phyloP scores from a whole-genome alignment of 2,888 invertebrate species.

The Galerucella pusilla region DNA sequence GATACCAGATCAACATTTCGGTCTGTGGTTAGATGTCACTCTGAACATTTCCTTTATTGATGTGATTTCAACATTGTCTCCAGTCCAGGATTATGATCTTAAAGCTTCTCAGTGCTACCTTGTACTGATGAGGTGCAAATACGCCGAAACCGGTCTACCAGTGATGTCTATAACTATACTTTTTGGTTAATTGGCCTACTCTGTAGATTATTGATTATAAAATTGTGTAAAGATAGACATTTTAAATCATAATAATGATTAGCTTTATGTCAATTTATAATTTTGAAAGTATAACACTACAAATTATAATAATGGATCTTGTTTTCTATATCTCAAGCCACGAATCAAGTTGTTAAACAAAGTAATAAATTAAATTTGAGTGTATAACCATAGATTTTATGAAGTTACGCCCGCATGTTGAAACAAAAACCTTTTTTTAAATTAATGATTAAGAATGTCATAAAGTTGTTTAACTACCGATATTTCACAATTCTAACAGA shows the following conservation, averaged over 20 bases:
- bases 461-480: constrained; percentile 5
- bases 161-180: too few relatives aligned
- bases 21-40: too few relatives aligned
- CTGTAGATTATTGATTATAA: too few relatives aligned
- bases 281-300: background rate
- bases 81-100: too few relatives aligned
- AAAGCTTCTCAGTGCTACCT: too few relatives aligned
- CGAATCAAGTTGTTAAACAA: constrained; percentile 5
- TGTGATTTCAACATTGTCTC: too few relatives aligned
- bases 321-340: background rate
- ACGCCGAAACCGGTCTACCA: too few relatives aligned
- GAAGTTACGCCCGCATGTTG: constrained; percentile 8
- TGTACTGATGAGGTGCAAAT: too few relatives aligned
- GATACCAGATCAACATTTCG: too few relatives aligned
- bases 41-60: too few relatives aligned
- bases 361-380: constrained; percentile 2
- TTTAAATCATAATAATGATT: background rate
- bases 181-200: too few relatives aligned
- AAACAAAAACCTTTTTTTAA: constrained; percentile 6
- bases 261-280: background rate
- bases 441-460: constrained; percentile 7
- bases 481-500: background rate
- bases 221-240: too few relatives aligned
- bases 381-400: constrained; percentile 1
- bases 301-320: background rate